Conservation (phyloP, 2,888 invertebrate genomes). For the Melanostoma scalare region DNA sequence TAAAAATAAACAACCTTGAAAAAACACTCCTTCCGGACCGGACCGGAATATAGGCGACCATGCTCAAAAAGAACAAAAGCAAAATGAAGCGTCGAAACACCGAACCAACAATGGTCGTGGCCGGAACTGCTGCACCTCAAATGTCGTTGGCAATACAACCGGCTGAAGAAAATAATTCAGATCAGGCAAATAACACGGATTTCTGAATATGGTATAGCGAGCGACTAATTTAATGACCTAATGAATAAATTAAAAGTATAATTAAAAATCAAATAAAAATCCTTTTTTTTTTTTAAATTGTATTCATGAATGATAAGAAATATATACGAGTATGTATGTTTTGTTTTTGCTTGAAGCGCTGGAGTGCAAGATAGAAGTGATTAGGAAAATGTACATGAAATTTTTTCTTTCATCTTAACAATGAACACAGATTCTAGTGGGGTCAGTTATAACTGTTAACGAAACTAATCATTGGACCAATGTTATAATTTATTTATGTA, state of each 20-base stretch:
- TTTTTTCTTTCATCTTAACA: too few relatives aligned
- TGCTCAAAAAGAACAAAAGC: slow-evolving; percentile 98
- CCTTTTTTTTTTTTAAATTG: slow-evolving; percentile 37
- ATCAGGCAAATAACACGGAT: slow-evolving; percentile 83
- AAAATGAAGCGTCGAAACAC: slow-evolving; percentile 98
- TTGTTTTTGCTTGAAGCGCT: too few relatives aligned
- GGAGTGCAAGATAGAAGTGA: too few relatives aligned
- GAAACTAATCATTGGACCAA: too few relatives aligned
- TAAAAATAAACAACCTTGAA: slow-evolving; percentile 16
- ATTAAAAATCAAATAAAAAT: slow-evolving; percentile 18
- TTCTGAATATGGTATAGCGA: slow-evolving; percentile 89
- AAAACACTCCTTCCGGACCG: slow-evolving; percentile 75
- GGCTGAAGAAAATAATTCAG: slow-evolving; percentile 79
- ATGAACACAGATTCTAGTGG: too few relatives aligned
- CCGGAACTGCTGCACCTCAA: slow-evolving; percentile 80
- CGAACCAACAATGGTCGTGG: slow-evolving; percentile 89
- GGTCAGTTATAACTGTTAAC: too few relatives aligned
- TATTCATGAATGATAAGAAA: background rate
- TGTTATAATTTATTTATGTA: too few relatives aligned
- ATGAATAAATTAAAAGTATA: slow-evolving; percentile 56
- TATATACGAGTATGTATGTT: too few relatives aligned
- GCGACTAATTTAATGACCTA: slow-evolving; percentile 86
- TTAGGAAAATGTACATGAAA: too few relatives aligned
- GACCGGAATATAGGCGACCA: slow-evolving; percentile 91
- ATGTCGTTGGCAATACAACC: slow-evolving; percentile 82